Base-by-base conservation (phyloP, 2,113 vertebrate species). In the Labeo catla region DNA sequence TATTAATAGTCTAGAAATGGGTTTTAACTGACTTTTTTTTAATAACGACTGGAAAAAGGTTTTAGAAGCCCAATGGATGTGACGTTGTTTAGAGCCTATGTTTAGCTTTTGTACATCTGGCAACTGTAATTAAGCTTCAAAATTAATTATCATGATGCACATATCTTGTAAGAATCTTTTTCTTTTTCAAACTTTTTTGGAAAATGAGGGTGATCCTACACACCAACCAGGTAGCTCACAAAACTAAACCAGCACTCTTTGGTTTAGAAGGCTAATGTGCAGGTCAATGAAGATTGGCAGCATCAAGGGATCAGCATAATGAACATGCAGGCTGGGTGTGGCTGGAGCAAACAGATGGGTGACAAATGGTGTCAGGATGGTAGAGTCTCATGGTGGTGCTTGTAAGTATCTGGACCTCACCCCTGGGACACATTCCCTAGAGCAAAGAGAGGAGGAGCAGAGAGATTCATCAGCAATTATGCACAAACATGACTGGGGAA, bases 401-500 rank as follows among this genome's bases (percentile, higher is more conserved):
- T 34, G 19, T 43, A 39, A 79, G 77, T 79, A 61, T 54, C 74
- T 7, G 49, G 47, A 34, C 34, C 36, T 79, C 21, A 34, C 34
- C 34, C 59, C 36, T 79, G 77, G 77, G 54, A 79, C 34, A 79
- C 54, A 11, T 43, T 79, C 77, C 77, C 36, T 61, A 21, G 77
- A 43, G 77, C 54, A 59, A 61, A 79, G 9, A 61, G 2, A 23
- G 73, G 68, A 21, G 34, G 15, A 45, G 68, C 34, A 72, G 50
- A 52, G 11, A 79, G 54, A 45, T 57, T 15, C 76, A 39, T 61
- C 54, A 45, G 36, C 54, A 79, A 45, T 79, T 43, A 61, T 43
- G 52, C 15, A 4, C 77, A 61, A 59, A 61, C 76, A 39, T 11
- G 50, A 39, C 52, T 57, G 50, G 8, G 54, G 77, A 59, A 39